Evolutionary conservation across 2,113 vertebrate genomes (phyloP), one percentile per base, ranked within the genome.

Genomic region (Zingel zingel): DNA sequence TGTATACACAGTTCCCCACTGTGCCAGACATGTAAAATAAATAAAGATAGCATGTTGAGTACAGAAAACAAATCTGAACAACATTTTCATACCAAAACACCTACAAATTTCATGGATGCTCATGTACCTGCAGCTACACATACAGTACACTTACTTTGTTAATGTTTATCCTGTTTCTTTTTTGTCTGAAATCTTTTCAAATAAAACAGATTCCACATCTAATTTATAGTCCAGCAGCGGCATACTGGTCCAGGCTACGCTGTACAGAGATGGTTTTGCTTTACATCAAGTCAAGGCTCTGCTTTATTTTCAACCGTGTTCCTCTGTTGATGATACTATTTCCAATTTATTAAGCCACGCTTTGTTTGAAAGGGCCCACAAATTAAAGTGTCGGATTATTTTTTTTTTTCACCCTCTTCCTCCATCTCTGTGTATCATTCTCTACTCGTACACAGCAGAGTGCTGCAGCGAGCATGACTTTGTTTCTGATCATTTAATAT

Each of bases 301-400:
- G 54, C 57, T 62, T 59, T 87, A 73, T 91, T 86, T 83, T 69
- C n/a, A 3, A 65, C 77, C 54, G 58, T 88, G 81, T 82, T 83
- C 89, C 86, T 89, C 43, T 79, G 82, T 89, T 85, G 84, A 88
- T 91, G 90, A 88, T 69, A 87, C 88, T 59, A 89, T 92, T 94
- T 95, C 89, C 90, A 93, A 92, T 93, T 93, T 90, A 95, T 94
- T 93, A 93, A 82, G 82, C 48, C 21, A 39, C 10, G 56, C 86
- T 93, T 91, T 93, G 88, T 93, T 91, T 87, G 87, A 89, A 80
- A 91, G 88, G 79, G 66, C 53, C 54, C 85, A 79, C 86, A 89
- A 94, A 94, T 94, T 93, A 92, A 89, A 93, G 85, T 65, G 59
- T 66, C 9, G 81, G 77, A 83, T 50, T 84, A 79, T 54, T 83